Conservation (phyloP, 2,113 vertebrate genomes). For the Spermophilus dauricus region DNA sequence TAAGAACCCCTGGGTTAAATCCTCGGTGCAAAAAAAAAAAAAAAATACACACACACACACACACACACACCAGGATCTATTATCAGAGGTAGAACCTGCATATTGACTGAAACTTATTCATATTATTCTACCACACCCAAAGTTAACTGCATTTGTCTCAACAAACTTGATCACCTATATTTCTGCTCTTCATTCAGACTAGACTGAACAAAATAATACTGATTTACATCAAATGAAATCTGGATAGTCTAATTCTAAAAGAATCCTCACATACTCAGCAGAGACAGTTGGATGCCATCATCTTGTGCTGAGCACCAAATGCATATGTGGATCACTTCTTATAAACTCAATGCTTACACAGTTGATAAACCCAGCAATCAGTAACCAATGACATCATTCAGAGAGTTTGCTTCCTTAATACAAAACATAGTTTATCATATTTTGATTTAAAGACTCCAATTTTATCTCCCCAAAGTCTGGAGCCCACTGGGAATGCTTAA, state of each 20-base stretch:
- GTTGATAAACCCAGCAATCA: neutral
- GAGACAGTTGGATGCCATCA: neutral
- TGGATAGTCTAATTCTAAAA: neutral
- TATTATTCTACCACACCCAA: neutral
- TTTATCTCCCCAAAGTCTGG: neutral
- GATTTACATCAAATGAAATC: neutral
- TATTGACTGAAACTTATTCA: neutral
- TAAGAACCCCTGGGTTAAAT: too few species aligned
- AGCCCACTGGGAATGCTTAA: neutral
- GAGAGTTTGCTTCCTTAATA: neutral
- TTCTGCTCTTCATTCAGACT: neutral
- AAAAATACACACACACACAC: too few species aligned
- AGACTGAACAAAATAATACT: neutral
- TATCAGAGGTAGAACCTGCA: neutral
- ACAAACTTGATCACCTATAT: neutral
- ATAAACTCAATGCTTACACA: neutral
- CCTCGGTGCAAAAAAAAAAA: too few species aligned
- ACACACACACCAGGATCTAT: neutral
- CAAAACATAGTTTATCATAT: neutral
- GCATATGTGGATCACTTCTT: neutral
- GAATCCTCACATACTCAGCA: neutral
- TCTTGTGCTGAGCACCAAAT: neutral
- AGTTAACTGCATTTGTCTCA: conserved; percentile 2
- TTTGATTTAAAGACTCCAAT: neutral
- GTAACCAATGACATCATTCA: neutral